phyloP scores from a whole-genome alignment of 2,797 vertebrate species.

The Ptychadena robeensis region DNA sequence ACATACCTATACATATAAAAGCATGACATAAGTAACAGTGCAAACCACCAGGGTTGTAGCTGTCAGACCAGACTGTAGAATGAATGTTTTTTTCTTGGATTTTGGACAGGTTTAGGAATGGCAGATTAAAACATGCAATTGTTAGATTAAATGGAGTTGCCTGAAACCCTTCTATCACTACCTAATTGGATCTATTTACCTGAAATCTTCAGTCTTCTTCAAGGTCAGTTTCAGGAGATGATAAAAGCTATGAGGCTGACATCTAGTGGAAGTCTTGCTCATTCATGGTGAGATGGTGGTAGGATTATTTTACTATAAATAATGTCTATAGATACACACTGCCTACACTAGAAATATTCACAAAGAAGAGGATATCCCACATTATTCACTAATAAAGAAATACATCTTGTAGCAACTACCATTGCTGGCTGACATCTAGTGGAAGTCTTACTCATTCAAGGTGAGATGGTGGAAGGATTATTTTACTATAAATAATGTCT shows the following conservation, averaged over 20 bases:
- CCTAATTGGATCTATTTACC: constrained; percentile 56
- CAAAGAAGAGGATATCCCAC: no score
- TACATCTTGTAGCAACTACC: no score
- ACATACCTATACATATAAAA: neutral
- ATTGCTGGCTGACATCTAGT: constrained; percentile 59
- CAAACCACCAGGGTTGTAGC: neutral
- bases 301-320: no score
- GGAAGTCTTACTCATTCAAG: neutral
- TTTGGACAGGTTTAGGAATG: constrained; percentile 42
- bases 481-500: no score
- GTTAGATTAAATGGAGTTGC: constrained; percentile 51
- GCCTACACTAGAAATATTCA: neutral
- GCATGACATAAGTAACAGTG: neutral
- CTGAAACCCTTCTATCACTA: constrained; percentile 52
- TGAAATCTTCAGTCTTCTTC: constrained; percentile 36
- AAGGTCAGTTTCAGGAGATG: constrained; percentile 42
- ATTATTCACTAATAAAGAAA: no score
- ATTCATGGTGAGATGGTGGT: neutral
- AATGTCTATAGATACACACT: no score
- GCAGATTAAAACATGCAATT: constrained; percentile 48
- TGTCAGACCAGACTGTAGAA: neutral
- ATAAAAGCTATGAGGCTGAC: constrained; percentile 50
- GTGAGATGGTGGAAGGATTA: neutral
- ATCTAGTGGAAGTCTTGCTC: constrained; percentile 43
- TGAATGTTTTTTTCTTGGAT: constrained; percentile 1